Conservation (phyloP, 1,140 invertebrate genomes). For the Zophobas morio region DNA sequence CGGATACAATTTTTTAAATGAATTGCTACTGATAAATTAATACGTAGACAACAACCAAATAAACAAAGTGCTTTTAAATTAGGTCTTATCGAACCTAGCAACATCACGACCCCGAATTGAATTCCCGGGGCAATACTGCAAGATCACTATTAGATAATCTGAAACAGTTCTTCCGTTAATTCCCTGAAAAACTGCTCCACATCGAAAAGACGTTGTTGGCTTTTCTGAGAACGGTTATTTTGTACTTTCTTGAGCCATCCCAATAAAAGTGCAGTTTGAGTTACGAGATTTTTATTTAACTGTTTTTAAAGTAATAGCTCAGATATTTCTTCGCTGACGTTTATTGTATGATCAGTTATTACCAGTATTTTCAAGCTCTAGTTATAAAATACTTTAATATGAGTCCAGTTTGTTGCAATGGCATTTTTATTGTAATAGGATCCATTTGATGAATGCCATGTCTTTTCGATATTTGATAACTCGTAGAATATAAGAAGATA, state of each 20-base stretch:
- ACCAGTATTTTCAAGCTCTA: too few species aligned
- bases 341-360: constrained; percentile 5
- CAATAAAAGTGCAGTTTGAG: constrained; percentile 18
- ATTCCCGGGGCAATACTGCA: neutral
- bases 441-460: too few species aligned
- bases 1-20: too few species aligned
- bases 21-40: too few species aligned
- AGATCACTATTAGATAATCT: constrained; percentile 1
- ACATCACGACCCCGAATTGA: neutral
- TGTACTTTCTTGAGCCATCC: constrained; percentile 12
- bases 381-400: too few species aligned
- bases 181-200: neutral
- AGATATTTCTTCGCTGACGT: neutral
- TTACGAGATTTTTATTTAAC: constrained; percentile 35
- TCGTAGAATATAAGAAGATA: too few species aligned
- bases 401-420: neutral
- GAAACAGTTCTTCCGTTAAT: constrained; percentile 9
- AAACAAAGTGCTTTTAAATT: too few species aligned
- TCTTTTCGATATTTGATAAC: too few species aligned
- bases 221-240: neutral
- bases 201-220: constrained; percentile 23
- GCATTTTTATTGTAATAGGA: too few species aligned
- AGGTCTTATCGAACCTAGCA: neutral
- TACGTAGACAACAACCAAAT: too few species aligned
- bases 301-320: constrained; percentile 27